phyloP scores from a whole-genome alignment of 2,888 invertebrate species.

The Geotrupes spiniger region DNA sequence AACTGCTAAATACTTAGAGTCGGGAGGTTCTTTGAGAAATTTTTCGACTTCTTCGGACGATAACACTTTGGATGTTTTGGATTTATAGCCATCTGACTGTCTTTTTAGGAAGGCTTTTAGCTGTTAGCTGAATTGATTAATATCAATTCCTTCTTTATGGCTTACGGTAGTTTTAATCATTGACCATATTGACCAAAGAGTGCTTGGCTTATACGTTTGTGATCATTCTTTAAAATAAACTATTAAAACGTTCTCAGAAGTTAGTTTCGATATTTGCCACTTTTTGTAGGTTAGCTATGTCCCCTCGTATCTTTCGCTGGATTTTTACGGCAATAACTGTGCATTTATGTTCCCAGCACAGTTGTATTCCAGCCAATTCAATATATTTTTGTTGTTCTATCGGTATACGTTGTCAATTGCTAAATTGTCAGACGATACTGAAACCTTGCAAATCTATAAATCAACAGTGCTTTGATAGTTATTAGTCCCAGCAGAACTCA shows the following conservation, averaged over 20 bases:
- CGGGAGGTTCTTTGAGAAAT: background rate
- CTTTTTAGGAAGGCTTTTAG: background rate
- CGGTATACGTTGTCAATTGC: no score
- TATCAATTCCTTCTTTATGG: background rate
- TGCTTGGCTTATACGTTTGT: background rate
- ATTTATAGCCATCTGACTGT: background rate
- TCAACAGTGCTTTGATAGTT: no score
- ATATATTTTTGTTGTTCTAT: no score
- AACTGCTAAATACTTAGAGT: background rate
- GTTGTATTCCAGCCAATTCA: no score
- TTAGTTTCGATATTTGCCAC: background rate
- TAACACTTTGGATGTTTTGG: background rate
- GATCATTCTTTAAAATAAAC: background rate
- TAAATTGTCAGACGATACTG: no score
- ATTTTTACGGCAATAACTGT: background rate
- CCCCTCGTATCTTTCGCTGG: constrained; percentile 1
- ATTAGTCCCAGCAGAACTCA: no score
- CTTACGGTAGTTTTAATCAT: background rate
- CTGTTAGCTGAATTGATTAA: background rate
- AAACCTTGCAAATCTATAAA: no score
- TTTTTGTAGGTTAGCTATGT: background rate
- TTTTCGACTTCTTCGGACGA: background rate
- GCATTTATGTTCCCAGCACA: no score
- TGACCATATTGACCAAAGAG: background rate
- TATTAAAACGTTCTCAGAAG: background rate